Evolutionary conservation across 2,888 invertebrate species (phyloP), one percentile per base, ranked within the genome.

Genomic region (Lydus trimaculatus): DNA sequence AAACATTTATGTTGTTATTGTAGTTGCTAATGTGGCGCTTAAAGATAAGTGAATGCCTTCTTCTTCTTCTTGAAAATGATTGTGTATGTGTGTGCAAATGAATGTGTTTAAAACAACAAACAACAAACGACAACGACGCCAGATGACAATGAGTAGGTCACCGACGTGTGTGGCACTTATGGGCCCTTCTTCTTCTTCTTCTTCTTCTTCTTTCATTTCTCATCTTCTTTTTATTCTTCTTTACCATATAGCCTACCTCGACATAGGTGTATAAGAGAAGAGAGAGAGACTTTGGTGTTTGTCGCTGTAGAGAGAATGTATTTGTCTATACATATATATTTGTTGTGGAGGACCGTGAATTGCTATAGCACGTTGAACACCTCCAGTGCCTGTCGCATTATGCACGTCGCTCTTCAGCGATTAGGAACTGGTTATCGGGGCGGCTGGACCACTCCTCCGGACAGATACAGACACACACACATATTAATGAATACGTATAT

Each of bases 381-480:
- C 78, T 80, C 78, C 72, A 79, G 78, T 76, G 79, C 77, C 81
- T 81, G 81, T 82, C 81, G 80, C 80, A 82, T 82, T 82, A 82
- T 82, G 81, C 81, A 79, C 79, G 77, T 79, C 74, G 77, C 78
- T 80, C 80, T 80, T 79, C 79, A 72, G 76, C 82, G 82, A 82
- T 83, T 83, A 83, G 82, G 81, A 83, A 83, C 82, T 81, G 82
- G 83, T 82, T 83, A 81, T 81, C 80, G 78, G 73, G 74, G 74
- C 74, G 76, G 73, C 70, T 70, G 76, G 75, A 80, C 81, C 80
- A 82, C 80, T 80, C 80, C 80, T 80, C 79, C 79, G 65, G 72
- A 65, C 71, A 69, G 67, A 73, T 73, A 73, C 77, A 69, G 68
- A 69, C 67, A 69, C 71, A 72, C 72, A 20, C 9, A 20, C 52